Percentiles rank a stretch among this genome's conserved stretches.
These are phyloP conservation scores for Dusona sp. DNA, from an alignment of 2,888 invertebrate genomes.

Conservation along the genomic window DNA sequence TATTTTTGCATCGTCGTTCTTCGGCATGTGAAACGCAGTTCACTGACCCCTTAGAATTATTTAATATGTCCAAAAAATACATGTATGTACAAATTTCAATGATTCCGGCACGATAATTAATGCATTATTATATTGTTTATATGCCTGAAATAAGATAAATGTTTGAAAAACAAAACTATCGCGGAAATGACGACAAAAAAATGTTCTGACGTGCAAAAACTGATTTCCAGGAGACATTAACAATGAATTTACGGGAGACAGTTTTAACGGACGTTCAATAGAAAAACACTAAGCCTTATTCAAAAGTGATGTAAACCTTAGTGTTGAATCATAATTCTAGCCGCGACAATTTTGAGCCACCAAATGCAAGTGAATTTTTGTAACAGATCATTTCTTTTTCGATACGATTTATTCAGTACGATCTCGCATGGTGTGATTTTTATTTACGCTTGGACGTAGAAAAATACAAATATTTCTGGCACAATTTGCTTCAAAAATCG, in stretches of 20 bases:
- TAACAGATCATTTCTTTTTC: background rate
- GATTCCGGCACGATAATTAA: background rate
- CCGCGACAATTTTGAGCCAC: no score
- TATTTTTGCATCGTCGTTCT: conserved; percentile 22
- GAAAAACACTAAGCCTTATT: no score
- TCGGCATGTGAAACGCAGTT: background rate
- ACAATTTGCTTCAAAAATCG: background rate
- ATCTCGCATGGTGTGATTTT: background rate
- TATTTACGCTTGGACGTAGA: background rate
- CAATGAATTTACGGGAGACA: no score
- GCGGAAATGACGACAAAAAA: background rate
- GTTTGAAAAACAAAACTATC: background rate
- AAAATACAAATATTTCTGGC: background rate
- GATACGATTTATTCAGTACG: background rate
- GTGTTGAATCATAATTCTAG: no score
- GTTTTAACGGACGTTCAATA: background rate
- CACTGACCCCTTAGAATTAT: background rate
- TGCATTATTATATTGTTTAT: background rate
- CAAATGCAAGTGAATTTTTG: background rate
- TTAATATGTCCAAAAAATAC: background rate
- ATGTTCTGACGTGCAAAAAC: background rate
- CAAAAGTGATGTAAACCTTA: no score
- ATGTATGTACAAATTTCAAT: background rate
- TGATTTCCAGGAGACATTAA: background rate
- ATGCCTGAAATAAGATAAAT: background rate